These are phyloP conservation scores for Zophobas morio DNA, from an alignment of 1,140 invertebrate genomes.

Conservation along the genomic window DNA sequence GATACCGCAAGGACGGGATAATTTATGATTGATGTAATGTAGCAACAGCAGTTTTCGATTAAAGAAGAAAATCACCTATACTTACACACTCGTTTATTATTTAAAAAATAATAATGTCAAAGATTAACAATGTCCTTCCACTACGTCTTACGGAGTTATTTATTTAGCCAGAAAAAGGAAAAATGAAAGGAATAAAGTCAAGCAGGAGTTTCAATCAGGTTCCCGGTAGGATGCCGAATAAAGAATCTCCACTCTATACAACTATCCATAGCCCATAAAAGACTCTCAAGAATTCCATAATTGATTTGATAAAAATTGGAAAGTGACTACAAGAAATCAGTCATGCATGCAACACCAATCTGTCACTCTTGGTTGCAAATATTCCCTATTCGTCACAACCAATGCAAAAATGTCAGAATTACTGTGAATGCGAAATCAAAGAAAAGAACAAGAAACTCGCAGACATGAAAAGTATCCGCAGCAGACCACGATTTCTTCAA, in stretches of 20 bases:
- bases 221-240: constrained; percentile 25
- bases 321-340: constrained; percentile 19
- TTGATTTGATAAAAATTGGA: constrained; percentile 25
- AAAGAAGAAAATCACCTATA: not conserved
- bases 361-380: constrained; percentile 35
- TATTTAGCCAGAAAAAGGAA: not conserved
- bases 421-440: not conserved
- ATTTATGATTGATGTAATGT: constrained; percentile 31
- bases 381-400: not conserved
- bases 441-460: constrained; percentile 8
- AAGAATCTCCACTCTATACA: not conserved
- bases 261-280: constrained; percentile 14
- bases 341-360: constrained; percentile 33
- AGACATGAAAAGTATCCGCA: not conserved
- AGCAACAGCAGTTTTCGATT: constrained; percentile 1
- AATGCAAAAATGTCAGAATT: not conserved
- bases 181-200: not conserved
- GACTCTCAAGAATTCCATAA: constrained; percentile 27
- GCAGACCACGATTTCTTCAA: not conserved
- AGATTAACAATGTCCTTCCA: too few relatives aligned
- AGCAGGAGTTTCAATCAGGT: constrained; percentile 18
- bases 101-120: too few relatives aligned
- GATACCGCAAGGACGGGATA: constrained; percentile 13
- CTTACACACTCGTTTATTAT: too few relatives aligned
- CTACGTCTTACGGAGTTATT: too few relatives aligned